phyloP scores from a whole-genome alignment of 2,113 vertebrate genomes.

The Petromus typicus region DNA sequence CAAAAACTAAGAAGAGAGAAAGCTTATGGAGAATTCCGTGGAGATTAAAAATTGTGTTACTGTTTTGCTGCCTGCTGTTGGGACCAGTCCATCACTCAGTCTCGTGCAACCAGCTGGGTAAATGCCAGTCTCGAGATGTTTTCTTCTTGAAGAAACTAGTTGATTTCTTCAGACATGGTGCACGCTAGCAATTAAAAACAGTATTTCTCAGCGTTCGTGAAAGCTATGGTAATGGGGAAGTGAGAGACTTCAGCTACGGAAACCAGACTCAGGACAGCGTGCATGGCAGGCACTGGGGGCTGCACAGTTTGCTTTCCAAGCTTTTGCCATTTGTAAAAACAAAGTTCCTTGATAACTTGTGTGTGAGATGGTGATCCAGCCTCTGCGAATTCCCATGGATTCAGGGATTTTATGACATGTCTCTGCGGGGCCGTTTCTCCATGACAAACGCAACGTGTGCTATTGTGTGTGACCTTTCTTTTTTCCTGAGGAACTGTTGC shows the following conservation, averaged over 20 bases:
- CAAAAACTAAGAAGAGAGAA: background rate
- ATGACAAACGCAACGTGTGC: background rate
- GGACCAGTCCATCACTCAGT: background rate
- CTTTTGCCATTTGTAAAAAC: constrained; percentile 41
- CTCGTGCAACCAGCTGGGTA: background rate
- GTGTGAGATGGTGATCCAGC: background rate
- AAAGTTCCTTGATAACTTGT: constrained; percentile 48
- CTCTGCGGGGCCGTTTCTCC: background rate
- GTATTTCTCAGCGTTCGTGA: background rate
- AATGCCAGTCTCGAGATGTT: background rate
- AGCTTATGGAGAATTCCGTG: background rate
- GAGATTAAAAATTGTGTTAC: background rate
- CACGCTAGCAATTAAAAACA: constrained; percentile 40
- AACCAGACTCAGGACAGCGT: background rate
- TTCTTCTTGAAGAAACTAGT: constrained; percentile 27
- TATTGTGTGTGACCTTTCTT: constrained; percentile 11
- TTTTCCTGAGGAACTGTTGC: background rate
- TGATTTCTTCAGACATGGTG: background rate
- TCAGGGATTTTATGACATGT: background rate
- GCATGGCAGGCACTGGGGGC: background rate
- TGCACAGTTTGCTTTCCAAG: background rate
- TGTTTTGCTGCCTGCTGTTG: background rate
- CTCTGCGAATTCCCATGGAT: background rate
- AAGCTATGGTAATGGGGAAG: background rate
- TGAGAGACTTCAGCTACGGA: background rate